phyloP scores from a whole-genome alignment of 2,888 invertebrate species.

The Cerastis rubricosa region DNA sequence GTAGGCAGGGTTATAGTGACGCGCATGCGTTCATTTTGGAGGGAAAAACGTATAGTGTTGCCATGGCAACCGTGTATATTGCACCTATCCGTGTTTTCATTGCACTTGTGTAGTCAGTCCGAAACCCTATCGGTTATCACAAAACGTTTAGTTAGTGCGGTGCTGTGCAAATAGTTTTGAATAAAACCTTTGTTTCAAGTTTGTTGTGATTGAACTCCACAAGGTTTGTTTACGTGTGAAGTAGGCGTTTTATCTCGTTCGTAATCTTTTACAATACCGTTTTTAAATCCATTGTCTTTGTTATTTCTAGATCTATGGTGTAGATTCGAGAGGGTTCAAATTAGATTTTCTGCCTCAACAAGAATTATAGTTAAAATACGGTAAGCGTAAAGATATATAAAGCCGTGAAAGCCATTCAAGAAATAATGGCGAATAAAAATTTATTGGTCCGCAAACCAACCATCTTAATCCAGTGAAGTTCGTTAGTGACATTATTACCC shows the following conservation, averaged over 20 bases:
- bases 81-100: constrained; percentile 75
- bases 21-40: constrained; percentile 89
- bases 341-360: background rate
- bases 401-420: background rate
- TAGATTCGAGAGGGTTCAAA: constrained; percentile 13
- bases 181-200: constrained; percentile 76
- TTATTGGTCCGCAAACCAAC: constrained; percentile 22
- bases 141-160: constrained; percentile 52
- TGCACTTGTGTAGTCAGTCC: constrained; percentile 70
- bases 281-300: constrained; percentile 52
- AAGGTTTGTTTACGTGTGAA: constrained; percentile 72
- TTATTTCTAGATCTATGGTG: constrained; percentile 34
- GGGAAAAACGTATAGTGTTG: constrained; percentile 87
- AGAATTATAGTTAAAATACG: constrained; percentile 16
- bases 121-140: constrained; percentile 68
- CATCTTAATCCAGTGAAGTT: constrained; percentile 24
- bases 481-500: constrained; percentile 32
- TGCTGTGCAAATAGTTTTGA: constrained; percentile 69
- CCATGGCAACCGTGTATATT: constrained; percentile 81
- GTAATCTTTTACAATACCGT: constrained; percentile 43
- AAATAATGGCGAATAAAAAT: constrained; percentile 32
- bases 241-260: constrained; percentile 64
- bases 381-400: background rate
- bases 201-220: constrained; percentile 73
- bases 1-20: constrained; percentile 59